Evolutionary conservation across 2,797 vertebrate genomes (phyloP).

Genomic region (Mus spretus): DNA sequence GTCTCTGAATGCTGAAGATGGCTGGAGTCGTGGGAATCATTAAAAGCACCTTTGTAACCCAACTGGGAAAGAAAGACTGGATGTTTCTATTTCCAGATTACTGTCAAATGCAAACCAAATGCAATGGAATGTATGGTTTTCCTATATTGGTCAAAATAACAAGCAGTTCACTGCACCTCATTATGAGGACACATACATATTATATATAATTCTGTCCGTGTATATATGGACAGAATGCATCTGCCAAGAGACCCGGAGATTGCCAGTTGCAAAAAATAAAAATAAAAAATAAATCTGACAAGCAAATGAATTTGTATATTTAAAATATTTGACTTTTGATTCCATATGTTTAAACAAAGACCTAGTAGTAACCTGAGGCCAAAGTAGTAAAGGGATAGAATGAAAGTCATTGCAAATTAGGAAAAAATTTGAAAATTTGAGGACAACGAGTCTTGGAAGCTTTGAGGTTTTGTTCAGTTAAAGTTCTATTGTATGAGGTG

Average conservation of each 20-base stretch:
- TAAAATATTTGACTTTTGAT: conserved; percentile 12
- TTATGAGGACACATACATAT: neutral
- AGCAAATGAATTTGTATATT: conserved; percentile 21
- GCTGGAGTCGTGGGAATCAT: neutral
- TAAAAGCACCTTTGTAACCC: neutral
- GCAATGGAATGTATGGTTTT: conserved; percentile 15
- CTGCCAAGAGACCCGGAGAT: conserved; percentile 39
- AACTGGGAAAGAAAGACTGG: neutral
- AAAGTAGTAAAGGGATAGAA: conserved; percentile 9
- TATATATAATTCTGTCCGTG: too few species aligned
- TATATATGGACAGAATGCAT: neutral
- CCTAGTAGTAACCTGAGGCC: neutral
- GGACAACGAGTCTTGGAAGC: neutral
- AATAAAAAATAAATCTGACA: conserved; percentile 23
- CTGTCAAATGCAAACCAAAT: conserved; percentile 41
- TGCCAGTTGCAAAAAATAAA: conserved; percentile 1
- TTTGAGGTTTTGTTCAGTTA: conserved; percentile 27
- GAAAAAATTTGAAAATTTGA: conserved; percentile 47
- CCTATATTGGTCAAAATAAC: neutral
- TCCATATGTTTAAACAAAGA: neutral
- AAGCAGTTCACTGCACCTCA: neutral
- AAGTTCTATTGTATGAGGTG: neutral
- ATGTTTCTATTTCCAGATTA: conserved; percentile 2
- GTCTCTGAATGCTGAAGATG: conserved; percentile 50
- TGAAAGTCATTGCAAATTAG: conserved; percentile 44